These are phyloP conservation scores for Nannoperca obscura DNA, from an alignment of 2,797 vertebrate genomes.

Conservation along the genomic window DNA sequence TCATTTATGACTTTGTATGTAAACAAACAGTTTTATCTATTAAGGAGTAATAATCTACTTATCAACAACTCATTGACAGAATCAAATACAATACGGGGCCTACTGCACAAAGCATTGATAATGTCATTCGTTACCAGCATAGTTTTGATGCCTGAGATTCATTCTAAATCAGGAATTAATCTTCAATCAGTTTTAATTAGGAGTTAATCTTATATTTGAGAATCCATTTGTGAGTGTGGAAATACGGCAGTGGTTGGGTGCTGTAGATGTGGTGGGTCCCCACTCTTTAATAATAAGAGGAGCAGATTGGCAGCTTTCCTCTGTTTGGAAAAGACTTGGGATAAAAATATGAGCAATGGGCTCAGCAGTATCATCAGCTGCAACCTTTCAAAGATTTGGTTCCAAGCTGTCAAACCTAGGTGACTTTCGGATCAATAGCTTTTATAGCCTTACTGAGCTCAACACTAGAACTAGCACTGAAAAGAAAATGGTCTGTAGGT, in stretches of 20 bases:
- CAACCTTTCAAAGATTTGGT: constrained; percentile 52
- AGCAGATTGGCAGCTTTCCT: constrained; percentile 17
- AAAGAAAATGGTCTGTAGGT: constrained; percentile 31
- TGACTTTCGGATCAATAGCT: constrained; percentile 63
- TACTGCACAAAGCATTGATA: not conserved
- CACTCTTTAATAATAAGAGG: constrained; percentile 20
- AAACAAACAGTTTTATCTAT: not conserved
- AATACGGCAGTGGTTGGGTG: constrained; percentile 3
- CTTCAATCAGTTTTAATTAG: constrained; percentile 29
- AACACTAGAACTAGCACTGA: constrained; percentile 28
- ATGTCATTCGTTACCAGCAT: not conserved
- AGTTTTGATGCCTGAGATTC: constrained; percentile 5
- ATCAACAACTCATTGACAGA: constrained; percentile 10
- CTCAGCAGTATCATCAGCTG: constrained; percentile 40
- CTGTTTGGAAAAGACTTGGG: constrained; percentile 34
- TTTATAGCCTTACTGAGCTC: constrained; percentile 46
- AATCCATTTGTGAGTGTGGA: constrained; percentile 2
- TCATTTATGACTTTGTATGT: not conserved
- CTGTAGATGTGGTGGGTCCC: constrained; percentile 7
- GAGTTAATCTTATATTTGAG: constrained; percentile 24
- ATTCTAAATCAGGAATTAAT: constrained; percentile 25
- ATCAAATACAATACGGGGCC: not conserved
- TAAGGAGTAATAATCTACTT: not conserved
- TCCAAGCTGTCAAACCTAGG: constrained; percentile 45
- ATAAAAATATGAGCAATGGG: constrained; percentile 49